Evolutionary conservation across 2,113 vertebrate genomes (phyloP), one percentile per base, ranked within the genome.

Genomic region (Pelecanus crispus): DNA sequence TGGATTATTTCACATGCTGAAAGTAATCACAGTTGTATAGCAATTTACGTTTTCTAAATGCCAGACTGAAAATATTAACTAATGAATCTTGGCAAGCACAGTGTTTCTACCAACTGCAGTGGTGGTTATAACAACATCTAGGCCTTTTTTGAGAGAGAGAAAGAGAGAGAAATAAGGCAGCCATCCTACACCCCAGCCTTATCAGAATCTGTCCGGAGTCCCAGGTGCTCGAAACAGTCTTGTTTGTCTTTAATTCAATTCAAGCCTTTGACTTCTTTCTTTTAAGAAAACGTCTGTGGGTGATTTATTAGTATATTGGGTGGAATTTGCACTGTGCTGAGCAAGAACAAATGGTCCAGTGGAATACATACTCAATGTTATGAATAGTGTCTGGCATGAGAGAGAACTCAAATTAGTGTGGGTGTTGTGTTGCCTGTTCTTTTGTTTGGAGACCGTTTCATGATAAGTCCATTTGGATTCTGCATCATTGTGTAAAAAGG

Each of bases 1-100:
- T 84, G 94, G 62, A 91, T 94, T 95, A 91, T 88, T 95, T 94
- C 89, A 71, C 61, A 53, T 62, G n/a, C 91, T 93, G 74, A 94
- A 95, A 92, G 73, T 93, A 95, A 95, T 95, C 91, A 95, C 96
- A 93, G 62, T 95, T 94, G 87, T 86, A 73, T 40, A 86, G 87
- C 59, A 80, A 92, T 92, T 90, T 93, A 88, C 40, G 45, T 95
- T 95, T 97, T 81, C 63, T 62, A 86, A 93, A 95, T 80, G 87
- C 93, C 94, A 90, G 67, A 42, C 38, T 81, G 81, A 91, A 95
- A 96, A 92, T 96, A 92, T 88, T 95, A 97, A 74, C 91, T 88
- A 70, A 90, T 15, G 9, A 90, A 70, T 90, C 84, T 82, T 91
- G 92, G 94, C 94, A 95, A 77, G 89, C 45, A 7, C 25, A 36